Conservation (phyloP, 2,888 invertebrate species). For the Napeogenes sylphis region DNA sequence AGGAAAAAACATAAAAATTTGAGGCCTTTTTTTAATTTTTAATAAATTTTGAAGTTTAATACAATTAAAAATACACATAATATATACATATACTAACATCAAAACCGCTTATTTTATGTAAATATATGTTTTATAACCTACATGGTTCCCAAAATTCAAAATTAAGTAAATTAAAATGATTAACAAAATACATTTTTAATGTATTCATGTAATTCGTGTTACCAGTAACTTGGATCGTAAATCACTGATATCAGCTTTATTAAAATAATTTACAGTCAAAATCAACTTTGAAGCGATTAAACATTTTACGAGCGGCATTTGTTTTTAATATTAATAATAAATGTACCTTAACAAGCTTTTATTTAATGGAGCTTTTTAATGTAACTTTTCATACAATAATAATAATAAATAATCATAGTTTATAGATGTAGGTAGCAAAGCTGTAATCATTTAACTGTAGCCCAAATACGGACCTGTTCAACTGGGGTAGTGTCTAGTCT, state of each 20-base stretch:
- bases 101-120: background rate
- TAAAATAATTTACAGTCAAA: constrained; percentile 51
- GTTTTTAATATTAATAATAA: constrained; percentile 32
- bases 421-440: no score
- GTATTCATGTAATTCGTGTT: constrained; percentile 31
- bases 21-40: no score
- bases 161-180: constrained; percentile 4
- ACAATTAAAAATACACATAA: no score
- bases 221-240: constrained; percentile 45
- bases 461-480: no score
- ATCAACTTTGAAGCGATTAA: constrained; percentile 43
- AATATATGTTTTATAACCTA: constrained; percentile 8
- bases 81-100: no score
- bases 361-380: constrained; percentile 25
- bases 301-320: constrained; percentile 33
- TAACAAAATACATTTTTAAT: background rate
- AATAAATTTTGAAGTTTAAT: no score
- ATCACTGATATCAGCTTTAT: constrained; percentile 46
- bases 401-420: no score
- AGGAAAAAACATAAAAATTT: no score
- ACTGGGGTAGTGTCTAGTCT: no score
- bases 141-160: background rate
- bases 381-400: background rate
- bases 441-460: no score
- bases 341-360: constrained; percentile 19